These are phyloP conservation scores for Cotesia typhae DNA, from an alignment of 1,140 invertebrate genomes.

Conservation along the genomic window DNA sequence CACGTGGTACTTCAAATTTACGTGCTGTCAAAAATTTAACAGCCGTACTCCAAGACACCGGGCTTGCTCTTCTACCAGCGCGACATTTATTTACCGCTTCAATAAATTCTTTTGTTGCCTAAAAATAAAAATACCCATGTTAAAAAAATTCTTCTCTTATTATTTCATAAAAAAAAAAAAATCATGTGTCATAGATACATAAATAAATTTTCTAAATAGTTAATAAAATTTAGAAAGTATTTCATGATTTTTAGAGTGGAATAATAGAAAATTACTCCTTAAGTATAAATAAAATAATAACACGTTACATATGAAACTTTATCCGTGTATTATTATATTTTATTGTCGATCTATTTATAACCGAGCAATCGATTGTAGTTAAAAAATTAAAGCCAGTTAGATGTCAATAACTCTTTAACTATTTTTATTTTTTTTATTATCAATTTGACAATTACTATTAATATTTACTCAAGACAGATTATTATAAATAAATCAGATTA, in stretches of 20 bases:
- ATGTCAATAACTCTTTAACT: no score
- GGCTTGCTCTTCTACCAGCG: conserved; percentile 67
- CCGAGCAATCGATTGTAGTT: no score
- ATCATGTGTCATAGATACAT: background rate
- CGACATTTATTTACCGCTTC: conserved; percentile 76
- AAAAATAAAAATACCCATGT: conserved; percentile 34
- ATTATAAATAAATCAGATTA: no score
- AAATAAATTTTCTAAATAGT: background rate
- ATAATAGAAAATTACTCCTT: conserved; percentile 20
- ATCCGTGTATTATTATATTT: background rate
- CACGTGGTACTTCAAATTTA: conserved; percentile 92
- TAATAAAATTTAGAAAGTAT: background rate
- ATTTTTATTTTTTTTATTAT: conserved; percentile 2
- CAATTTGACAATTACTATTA: background rate
- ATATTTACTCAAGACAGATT: background rate
- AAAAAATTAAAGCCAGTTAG: no score
- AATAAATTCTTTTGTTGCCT: conserved; percentile 83
- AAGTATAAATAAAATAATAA: conserved; percentile 11
- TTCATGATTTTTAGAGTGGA: conserved; percentile 23
- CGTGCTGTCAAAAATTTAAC: conserved; percentile 94
- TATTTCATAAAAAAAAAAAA: conserved; percentile 19
- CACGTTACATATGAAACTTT: background rate
- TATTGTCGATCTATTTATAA: no score
- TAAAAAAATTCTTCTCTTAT: no score
- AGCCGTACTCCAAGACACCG: conserved; percentile 83